Evolutionary conservation across 2,113 vertebrate genomes (phyloP).

Genomic region (Nettapus auritus): DNA sequence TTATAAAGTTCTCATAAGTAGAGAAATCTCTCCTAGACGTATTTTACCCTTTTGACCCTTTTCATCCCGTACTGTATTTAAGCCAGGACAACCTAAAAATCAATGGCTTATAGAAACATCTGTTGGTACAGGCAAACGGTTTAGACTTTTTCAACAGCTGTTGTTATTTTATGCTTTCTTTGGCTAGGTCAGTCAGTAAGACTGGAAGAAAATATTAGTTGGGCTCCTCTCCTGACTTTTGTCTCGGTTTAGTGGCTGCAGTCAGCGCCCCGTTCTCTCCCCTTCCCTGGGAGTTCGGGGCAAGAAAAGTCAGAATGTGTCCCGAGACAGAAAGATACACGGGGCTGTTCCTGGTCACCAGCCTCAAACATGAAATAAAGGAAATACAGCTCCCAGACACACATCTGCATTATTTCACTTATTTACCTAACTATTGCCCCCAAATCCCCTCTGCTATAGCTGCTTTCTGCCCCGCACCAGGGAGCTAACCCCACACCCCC

Average conservation of each 20-base stretch:
- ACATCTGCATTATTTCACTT: background rate
- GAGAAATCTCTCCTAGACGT: background rate
- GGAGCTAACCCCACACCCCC: fast-evolving
- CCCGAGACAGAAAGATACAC: background rate
- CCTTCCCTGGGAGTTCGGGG: background rate
- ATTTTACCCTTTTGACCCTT: conserved; percentile 17
- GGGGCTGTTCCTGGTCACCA: background rate
- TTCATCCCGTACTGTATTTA: background rate
- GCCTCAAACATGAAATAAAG: background rate
- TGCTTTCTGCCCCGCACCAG: background rate
- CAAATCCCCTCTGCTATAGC: background rate
- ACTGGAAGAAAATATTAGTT: background rate
- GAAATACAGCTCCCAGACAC: background rate
- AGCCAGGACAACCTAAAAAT: background rate
- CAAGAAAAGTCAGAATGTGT: background rate
- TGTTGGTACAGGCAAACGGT: background rate
- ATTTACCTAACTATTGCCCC: background rate
- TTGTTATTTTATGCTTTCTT: background rate
- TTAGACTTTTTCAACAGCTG: conserved; percentile 34
- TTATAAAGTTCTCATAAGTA: background rate
- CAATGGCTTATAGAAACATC: conserved; percentile 10
- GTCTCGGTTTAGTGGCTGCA: background rate
- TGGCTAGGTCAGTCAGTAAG: background rate
- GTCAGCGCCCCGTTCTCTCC: fast-evolving
- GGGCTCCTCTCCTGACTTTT: background rate